A percentile compares a stretch with the other conserved stretches of the same genome.
These are phyloP conservation scores for Varroa destructor DNA, from an alignment of 1,140 invertebrate species.

Conservation along the genomic window DNA sequence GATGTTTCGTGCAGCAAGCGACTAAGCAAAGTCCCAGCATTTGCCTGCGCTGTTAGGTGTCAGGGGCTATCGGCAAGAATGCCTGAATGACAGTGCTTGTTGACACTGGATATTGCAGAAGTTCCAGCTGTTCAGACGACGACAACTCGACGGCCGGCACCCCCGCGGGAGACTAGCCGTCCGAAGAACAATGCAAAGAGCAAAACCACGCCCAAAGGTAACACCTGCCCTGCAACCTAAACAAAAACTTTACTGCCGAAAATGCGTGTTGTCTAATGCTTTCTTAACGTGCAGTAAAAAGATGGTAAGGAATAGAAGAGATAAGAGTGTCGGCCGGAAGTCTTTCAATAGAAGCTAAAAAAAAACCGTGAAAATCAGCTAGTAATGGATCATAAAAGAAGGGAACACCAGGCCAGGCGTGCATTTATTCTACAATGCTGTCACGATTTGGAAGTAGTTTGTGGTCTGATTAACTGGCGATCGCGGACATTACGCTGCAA, in stretches of 20 bases:
- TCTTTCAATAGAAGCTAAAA: too few species aligned
- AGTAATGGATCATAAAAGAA: too few species aligned
- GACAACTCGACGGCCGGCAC: background rate
- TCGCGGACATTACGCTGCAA: background rate
- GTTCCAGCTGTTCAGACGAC: slow-evolving; percentile 3
- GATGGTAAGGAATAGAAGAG: background rate
- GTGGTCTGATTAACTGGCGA: background rate
- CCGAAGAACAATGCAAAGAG: slow-evolving; percentile 2
- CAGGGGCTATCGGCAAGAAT: background rate
- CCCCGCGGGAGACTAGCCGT: background rate
- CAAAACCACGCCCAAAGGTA: slow-evolving; percentile 16
- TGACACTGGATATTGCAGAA: slow-evolving; percentile 4
- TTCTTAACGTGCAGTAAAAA: background rate
- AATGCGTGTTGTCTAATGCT: background rate
- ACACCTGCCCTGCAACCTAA: background rate
- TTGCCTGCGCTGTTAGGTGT: background rate
- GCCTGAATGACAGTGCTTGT: background rate
- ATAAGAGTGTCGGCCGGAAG: too few species aligned
- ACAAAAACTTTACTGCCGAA: background rate
- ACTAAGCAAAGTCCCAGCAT: background rate
- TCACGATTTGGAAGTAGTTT: background rate
- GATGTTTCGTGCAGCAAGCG: background rate
- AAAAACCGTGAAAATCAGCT: too few species aligned
- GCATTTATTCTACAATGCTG: background rate
- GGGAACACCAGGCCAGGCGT: too few species aligned